Conservation (phyloP, 2,888 invertebrate genomes). For the Conops quadrifasciatus region DNA sequence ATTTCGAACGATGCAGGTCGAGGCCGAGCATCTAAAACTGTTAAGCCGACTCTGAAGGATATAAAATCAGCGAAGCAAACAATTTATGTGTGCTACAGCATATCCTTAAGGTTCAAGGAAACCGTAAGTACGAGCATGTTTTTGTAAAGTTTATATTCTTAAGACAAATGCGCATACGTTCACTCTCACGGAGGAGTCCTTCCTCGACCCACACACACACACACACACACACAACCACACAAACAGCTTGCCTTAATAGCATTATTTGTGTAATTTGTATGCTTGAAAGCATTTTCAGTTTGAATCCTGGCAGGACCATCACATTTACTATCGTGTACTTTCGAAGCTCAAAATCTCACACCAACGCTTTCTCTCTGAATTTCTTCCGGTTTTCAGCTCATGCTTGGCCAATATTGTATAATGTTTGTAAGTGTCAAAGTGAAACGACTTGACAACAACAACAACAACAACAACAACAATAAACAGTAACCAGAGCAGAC, state of each 20-base stretch:
- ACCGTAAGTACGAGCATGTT: constrained; percentile 12
- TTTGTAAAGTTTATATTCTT: constrained; percentile 34
- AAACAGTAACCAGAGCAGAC: constrained; percentile 17
- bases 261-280: constrained; percentile 59
- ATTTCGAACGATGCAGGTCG: constrained; percentile 21
- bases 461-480: constrained; percentile 48
- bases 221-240: constrained; percentile 11
- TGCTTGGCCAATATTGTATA: constrained; percentile 18
- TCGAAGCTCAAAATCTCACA: constrained; percentile 32
- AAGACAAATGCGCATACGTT: constrained; percentile 22
- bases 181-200: neutral
- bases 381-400: constrained; percentile 16
- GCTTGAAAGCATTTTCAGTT: constrained; percentile 62
- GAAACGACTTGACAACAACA: constrained; percentile 37
- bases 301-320: constrained; percentile 39
- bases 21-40: neutral
- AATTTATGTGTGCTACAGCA: constrained; percentile 31
- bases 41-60: constrained; percentile 14
- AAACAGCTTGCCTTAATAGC: constrained; percentile 42
- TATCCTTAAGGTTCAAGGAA: constrained; percentile 23
- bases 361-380: constrained; percentile 41
- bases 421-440: constrained; percentile 61
- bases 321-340: constrained; percentile 14
- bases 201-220: constrained; percentile 23
- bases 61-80: constrained; percentile 28